Percentiles rank a stretch among this genome's conserved stretches.
Conservation (phyloP, 1,140 invertebrate species). For the Listronotus oregonensis region DNA sequence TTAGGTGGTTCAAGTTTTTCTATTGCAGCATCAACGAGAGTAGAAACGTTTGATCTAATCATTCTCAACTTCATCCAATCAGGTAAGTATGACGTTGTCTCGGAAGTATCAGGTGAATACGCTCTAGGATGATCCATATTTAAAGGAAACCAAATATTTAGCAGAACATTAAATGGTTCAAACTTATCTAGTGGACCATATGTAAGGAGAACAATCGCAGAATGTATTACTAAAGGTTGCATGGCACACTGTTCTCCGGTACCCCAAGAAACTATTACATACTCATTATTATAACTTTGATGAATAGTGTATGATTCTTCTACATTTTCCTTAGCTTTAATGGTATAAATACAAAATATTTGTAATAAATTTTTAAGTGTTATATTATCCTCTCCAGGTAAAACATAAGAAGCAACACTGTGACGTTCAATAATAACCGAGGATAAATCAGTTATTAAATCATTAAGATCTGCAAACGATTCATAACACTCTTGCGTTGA, state of each 20-base stretch:
- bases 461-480: constrained; percentile 66
- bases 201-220: constrained; percentile 91
- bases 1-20: constrained; percentile 86
- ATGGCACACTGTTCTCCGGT: constrained; percentile 81
- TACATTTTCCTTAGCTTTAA: constrained; percentile 66
- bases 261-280: constrained; percentile 82
- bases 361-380: constrained; percentile 78
- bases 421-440: constrained; percentile 92
- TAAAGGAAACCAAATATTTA: constrained; percentile 79
- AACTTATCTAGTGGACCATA: constrained; percentile 68
- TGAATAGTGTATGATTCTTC: constrained; percentile 71
- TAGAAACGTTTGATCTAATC: constrained; percentile 83
- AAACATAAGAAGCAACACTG: constrained; percentile 82
- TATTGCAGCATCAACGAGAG: constrained; percentile 84
- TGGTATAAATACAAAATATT: constrained; percentile 79
- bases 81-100: constrained; percentile 85
- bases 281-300: constrained; percentile 66
- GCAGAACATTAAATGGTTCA: constrained; percentile 67
- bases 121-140: constrained; percentile 73
- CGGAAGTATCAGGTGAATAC: constrained; percentile 80
- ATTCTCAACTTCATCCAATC: constrained; percentile 95
- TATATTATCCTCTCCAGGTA: constrained; percentile 68
- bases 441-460: constrained; percentile 77
- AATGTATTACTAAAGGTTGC: constrained; percentile 89
- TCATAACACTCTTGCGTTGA: constrained; percentile 73